phyloP scores from a whole-genome alignment of 2,797 vertebrate genomes.

The Pipistrellus pygmaeus region DNA sequence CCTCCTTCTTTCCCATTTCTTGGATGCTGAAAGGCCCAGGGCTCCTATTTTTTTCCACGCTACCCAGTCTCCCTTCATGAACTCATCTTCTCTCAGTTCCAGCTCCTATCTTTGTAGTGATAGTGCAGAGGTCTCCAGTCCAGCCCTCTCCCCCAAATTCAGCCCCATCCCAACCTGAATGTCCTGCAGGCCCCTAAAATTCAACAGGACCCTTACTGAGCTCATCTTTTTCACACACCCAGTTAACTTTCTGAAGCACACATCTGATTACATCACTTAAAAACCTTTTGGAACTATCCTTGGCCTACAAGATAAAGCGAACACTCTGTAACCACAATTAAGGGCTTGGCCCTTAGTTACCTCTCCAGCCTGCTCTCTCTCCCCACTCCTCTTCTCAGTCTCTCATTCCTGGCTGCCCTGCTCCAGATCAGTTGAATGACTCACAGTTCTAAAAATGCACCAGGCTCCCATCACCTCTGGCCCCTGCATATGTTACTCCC shows the following conservation, averaged over 20 bases:
- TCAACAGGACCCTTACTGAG: constrained; percentile 58
- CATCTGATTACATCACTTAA: constrained; percentile 42
- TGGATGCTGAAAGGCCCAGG: constrained; percentile 22
- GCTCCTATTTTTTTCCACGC: not conserved
- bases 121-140: constrained; percentile 38
- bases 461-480: constrained; percentile 26
- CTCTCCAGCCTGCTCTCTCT: not conserved
- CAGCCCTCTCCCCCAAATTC: constrained; percentile 54
- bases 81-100: constrained; percentile 66
- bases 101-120: constrained; percentile 62
- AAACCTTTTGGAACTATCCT: constrained; percentile 52
- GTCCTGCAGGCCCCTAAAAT: constrained; percentile 48
- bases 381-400: not conserved
- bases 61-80: constrained; percentile 52
- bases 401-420: not conserved
- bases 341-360: not conserved
- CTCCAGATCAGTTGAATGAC: constrained; percentile 32
- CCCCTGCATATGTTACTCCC: constrained; percentile 29
- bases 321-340: not conserved
- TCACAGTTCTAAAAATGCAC: constrained; percentile 50
- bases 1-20: constrained; percentile 30
- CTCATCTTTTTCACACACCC: constrained; percentile 67
- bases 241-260: constrained; percentile 54
- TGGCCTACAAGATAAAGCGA: constrained; percentile 32
- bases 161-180: constrained; percentile 14